A percentile compares a stretch with the other conserved stretches of the same genome.
These are phyloP conservation scores for Morpho achilles DNA, from an alignment of 2,888 invertebrate genomes.

Conservation along the genomic window DNA sequence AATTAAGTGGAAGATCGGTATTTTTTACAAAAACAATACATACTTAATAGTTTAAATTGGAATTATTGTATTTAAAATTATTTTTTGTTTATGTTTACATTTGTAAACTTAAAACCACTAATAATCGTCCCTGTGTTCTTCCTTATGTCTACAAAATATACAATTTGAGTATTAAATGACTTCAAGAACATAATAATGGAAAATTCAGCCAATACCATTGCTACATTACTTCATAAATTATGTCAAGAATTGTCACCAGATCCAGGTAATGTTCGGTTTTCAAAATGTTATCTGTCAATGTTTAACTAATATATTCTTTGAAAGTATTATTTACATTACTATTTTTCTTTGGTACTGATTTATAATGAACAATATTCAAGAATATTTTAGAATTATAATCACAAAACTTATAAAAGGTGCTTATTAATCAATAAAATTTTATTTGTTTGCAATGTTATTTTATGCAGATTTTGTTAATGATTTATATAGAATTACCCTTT, in stretches of 20 bases:
- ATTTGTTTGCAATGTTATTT: too few species aligned
- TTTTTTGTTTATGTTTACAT: too few species aligned
- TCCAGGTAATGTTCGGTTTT: slow-evolving; percentile 49
- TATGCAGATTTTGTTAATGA: too few species aligned
- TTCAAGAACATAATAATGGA: slow-evolving; percentile 40
- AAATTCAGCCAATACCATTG: slow-evolving; percentile 44
- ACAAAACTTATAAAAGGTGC: slow-evolving; percentile 17
- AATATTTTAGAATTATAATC: slow-evolving; percentile 32
- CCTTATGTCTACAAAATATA: too few species aligned
- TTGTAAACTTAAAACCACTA: not conserved
- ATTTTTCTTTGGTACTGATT: slow-evolving; percentile 18
- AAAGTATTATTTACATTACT: slow-evolving; percentile 8
- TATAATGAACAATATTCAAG: slow-evolving; percentile 49
- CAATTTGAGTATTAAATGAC: not conserved
- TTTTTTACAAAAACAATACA: too few species aligned
- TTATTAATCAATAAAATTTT: not conserved
- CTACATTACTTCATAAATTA: slow-evolving; percentile 60
- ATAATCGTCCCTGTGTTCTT: not conserved
- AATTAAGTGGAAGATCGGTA: too few species aligned
- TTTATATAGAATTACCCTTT: too few species aligned
- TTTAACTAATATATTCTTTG: not conserved
- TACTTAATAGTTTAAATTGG: too few species aligned
- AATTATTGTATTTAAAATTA: too few species aligned
- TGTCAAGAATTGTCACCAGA: slow-evolving; percentile 61
- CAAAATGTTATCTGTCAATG: slow-evolving; percentile 22